Conservation (phyloP, 35 echinoderm and acorn worm species). For the Apostichopus californicus region DNA sequence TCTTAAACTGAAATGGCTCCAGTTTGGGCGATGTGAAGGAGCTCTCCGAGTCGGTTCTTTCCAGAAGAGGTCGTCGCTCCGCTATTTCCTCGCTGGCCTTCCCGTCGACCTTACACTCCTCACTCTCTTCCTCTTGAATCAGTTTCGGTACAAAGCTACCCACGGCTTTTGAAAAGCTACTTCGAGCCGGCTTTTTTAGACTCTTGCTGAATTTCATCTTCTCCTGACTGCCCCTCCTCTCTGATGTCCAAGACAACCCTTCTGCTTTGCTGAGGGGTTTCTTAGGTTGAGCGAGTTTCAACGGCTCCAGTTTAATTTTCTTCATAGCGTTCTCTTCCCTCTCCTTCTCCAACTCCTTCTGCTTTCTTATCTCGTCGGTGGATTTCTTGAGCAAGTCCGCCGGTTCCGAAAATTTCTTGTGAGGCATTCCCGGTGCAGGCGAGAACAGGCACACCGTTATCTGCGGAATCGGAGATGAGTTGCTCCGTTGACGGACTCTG, state of each 20-base stretch:
- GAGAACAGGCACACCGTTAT: slow-evolving; percentile 92
- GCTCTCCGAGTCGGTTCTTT: slow-evolving; percentile 21
- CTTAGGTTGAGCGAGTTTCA: slow-evolving; percentile 59
- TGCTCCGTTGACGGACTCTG: slow-evolving; percentile 88
- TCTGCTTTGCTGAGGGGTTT: slow-evolving; percentile 33
- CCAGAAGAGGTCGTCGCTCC: slow-evolving; percentile 20
- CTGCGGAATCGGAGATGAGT: slow-evolving; percentile 90
- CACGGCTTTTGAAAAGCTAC: slow-evolving; percentile 19
- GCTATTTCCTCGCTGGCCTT: not conserved
- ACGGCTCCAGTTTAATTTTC: slow-evolving; percentile 74
- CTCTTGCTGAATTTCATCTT: slow-evolving; percentile 40
- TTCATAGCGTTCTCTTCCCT: slow-evolving; percentile 68
- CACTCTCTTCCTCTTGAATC: slow-evolving; percentile 86
- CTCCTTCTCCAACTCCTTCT: slow-evolving; percentile 45
- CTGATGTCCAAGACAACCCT: not conserved
- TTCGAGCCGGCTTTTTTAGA: not conserved
- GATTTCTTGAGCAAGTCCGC: slow-evolving; percentile 36
- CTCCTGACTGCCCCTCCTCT: slow-evolving; percentile 62
- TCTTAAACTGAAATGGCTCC: slow-evolving; percentile 94
- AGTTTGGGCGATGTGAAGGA: slow-evolving; percentile 69
- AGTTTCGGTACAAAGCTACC: slow-evolving; percentile 73
- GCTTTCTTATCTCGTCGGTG: slow-evolving; percentile 23
- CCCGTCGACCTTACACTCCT: slow-evolving; percentile 37
- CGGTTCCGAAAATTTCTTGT: slow-evolving; percentile 93
- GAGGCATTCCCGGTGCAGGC: slow-evolving; percentile 75